Evolutionary conservation across 1,140 invertebrate species (phyloP).

Genomic region (Asbolus verrucosus): DNA sequence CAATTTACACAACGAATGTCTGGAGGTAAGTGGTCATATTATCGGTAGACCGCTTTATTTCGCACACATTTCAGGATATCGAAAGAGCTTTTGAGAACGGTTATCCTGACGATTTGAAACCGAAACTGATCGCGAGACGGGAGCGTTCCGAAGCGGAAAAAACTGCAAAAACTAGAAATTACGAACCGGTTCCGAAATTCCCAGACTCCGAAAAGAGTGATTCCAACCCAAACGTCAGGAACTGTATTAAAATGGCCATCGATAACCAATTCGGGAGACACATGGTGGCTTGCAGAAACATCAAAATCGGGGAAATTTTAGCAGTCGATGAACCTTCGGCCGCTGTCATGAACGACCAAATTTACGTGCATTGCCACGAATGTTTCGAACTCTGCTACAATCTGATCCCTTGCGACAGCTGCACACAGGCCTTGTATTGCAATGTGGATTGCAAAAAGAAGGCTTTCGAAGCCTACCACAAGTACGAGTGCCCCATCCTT

Average conservation of each 20-base stretch:
- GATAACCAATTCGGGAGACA: constrained; percentile 73
- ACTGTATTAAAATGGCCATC: constrained; percentile 70
- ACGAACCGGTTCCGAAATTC: constrained; percentile 28
- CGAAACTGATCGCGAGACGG: constrained; percentile 49
- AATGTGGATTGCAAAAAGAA: constrained; percentile 72
- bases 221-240: constrained; percentile 65
- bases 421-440: constrained; percentile 78
- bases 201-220: constrained; percentile 28
- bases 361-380: constrained; percentile 75
- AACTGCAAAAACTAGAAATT: constrained; percentile 58
- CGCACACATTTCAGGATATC: constrained; percentile 13
- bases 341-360: constrained; percentile 75
- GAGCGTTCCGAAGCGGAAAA: constrained; percentile 67
- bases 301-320: constrained; percentile 79
- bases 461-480: constrained; percentile 78
- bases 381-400: constrained; percentile 78
- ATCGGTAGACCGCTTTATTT: too few species aligned
- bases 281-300: constrained; percentile 72
- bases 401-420: constrained; percentile 75
- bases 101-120: not conserved
- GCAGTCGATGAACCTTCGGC: constrained; percentile 82
- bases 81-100: not conserved
- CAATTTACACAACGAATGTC: constrained; percentile 72
- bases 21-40: constrained; percentile 62
- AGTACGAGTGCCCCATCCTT: constrained; percentile 79